phyloP scores from a whole-genome alignment of 2,113 vertebrate species.

The Calidris pygmaea region DNA sequence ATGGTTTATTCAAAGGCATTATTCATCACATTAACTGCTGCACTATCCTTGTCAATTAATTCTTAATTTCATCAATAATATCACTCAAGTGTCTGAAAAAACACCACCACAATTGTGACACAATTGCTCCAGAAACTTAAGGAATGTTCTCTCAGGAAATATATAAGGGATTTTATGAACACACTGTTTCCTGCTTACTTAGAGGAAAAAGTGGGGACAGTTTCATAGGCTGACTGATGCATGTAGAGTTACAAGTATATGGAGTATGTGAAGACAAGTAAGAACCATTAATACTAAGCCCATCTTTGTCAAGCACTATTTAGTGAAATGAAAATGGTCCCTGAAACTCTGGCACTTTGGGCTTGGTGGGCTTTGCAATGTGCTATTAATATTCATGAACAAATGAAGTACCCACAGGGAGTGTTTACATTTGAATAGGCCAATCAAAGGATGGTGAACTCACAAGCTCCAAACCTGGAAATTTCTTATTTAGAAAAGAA shows the following conservation, averaged over 20 bases:
- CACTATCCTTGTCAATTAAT: neutral
- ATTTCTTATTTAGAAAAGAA: conserved; percentile 59
- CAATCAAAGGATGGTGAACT: conserved; percentile 56
- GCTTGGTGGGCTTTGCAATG: conserved; percentile 21
- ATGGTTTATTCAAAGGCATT: neutral
- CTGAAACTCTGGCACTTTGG: conserved; percentile 4
- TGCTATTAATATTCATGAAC: conserved; percentile 60
- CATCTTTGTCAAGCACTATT: neutral
- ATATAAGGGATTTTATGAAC: neutral
- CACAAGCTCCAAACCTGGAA: conserved; percentile 52
- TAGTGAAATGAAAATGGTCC: conserved; percentile 31
- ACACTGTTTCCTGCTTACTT: neutral
- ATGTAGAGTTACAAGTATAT: neutral
- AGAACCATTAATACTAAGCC: neutral
- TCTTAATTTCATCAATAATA: neutral
- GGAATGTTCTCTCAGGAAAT: neutral
- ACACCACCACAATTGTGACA: neutral
- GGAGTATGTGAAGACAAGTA: neutral
- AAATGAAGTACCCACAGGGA: conserved; percentile 46
- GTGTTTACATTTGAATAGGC: conserved; percentile 68
- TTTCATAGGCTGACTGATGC: neutral
- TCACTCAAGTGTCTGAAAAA: neutral
- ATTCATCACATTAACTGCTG: neutral
- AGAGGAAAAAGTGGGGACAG: neutral
- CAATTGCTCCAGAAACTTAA: neutral